phyloP scores from a whole-genome alignment of 2,797 vertebrate genomes.

The Leucoraja ocellata region DNA sequence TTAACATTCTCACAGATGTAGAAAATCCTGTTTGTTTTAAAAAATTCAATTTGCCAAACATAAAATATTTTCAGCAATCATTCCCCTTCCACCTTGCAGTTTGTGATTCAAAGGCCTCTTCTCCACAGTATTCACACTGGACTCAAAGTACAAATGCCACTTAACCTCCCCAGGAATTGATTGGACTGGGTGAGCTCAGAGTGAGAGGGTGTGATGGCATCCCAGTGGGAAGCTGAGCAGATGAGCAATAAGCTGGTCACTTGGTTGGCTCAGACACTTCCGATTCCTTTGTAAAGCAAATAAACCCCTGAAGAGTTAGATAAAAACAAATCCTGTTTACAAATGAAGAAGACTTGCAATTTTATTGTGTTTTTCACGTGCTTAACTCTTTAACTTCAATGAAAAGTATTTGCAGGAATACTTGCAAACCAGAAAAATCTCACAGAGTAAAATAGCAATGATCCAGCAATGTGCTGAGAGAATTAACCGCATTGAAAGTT shows the following conservation, averaged over 20 bases:
- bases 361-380: not conserved
- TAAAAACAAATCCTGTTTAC: not conserved
- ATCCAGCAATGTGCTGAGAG: not conserved
- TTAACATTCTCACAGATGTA: not conserved
- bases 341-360: not conserved
- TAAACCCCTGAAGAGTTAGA: not conserved
- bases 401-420: not conserved
- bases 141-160: not conserved
- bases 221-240: not conserved
- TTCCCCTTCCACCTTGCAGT: not conserved
- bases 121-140: too few relatives aligned
- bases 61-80: not conserved
- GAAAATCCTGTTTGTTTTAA: not conserved
- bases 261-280: not conserved
- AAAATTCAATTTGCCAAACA: not conserved
- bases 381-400: not conserved
- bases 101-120: not conserved
- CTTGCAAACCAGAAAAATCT: not conserved
- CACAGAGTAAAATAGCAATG: not conserved
- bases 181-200: not conserved
- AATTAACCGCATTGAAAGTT: not conserved
- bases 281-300: not conserved
- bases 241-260: not conserved
- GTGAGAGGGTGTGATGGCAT: not conserved
- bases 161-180: not conserved